Base-by-base conservation (phyloP, 2,888 invertebrate genomes). In the Sylvicola cinctus region DNA sequence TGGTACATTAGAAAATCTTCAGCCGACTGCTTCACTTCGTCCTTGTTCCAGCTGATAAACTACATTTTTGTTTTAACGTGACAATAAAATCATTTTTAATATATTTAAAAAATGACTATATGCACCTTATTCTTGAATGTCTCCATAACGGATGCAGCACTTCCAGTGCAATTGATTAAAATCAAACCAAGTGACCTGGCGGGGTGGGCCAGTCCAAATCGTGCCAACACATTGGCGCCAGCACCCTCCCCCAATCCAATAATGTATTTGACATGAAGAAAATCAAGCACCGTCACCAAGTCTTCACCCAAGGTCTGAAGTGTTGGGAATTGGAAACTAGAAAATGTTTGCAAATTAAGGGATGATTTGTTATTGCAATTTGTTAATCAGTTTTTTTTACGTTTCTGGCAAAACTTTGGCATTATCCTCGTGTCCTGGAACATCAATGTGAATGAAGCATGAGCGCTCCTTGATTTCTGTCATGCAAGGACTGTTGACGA, bases 1-100 rank as follows among this genome's bases (percentile, higher is more conserved):
- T 88, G 87, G 52, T 83, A 77, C 47, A 84, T 71, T 42, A 88
- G 66, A 56, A 84, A 87, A 47, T 81, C 77, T 60, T 85, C 85
- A 39, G 85, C 83, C 2, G 81, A 79, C 43, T 83, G 81, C 38
- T 80, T 79, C 58, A 87, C 83, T 50, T 75, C 76, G 20, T 78
- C 70, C 37, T 83, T 70, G 48, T 75, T 77, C 80, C 85, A 81
- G 46, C 76, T 71, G 41, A 84, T 78, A 51, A 84, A 74, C 68
- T 77, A 35, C 39, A 38, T n/a, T n/a, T n/a, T n/a, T n/a, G 29
- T 35, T 28, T 8, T 32, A 27, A 32, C 16, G 17, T 31, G n/a
- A 10, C 10, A n/a, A 32, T 28, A 14, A 16, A 31, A n/a, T n/a
- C n/a, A n/a, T n/a, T n/a, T n/a, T 25, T 8, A 25, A 32, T 20